A percentile compares a stretch with the other conserved stretches of the same genome.
These are phyloP conservation scores for Dendrolimus punctatus DNA, from an alignment of 1,140 invertebrate species.

Conservation along the genomic window DNA sequence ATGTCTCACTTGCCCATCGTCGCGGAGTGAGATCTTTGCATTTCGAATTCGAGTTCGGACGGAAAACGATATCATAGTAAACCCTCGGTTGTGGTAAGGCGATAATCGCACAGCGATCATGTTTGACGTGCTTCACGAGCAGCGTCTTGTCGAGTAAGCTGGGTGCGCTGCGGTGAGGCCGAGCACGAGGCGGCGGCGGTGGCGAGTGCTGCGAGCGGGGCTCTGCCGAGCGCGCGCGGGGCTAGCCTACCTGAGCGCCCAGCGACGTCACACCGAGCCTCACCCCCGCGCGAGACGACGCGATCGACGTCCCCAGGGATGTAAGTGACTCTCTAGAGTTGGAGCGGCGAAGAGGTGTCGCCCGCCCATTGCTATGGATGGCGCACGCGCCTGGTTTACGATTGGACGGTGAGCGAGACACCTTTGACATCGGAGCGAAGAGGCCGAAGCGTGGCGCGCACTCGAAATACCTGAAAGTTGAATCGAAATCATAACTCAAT, in stretches of 20 bases:
- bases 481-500: conserved; percentile 2
- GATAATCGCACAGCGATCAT: conserved; percentile 59
- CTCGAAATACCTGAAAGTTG: conserved; percentile 89
- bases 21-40: conserved; percentile 37
- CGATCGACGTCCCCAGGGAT: conserved; percentile 83
- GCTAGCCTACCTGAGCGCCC: conserved; percentile 80
- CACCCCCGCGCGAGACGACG: conserved; percentile 64
- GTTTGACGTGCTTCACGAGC: conserved; percentile 55
- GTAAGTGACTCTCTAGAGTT: conserved; percentile 91
- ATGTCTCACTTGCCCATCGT: conserved; percentile 46
- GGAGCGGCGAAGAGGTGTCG: conserved; percentile 77
- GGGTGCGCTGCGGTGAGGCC: conserved; percentile 46
- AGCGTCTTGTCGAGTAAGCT: conserved; percentile 57
- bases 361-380: conserved; percentile 74
- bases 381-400: conserved; percentile 77
- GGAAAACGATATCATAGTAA: conserved; percentile 56
- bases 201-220: conserved; percentile 44
- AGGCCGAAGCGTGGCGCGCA: conserved; percentile 92
- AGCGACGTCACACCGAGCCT: conserved; percentile 82
- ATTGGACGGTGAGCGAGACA: conserved; percentile 86
- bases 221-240: conserved; percentile 64
- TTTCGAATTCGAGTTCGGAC: conserved; percentile 31
- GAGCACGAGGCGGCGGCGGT: conserved; percentile 23
- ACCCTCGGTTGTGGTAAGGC: conserved; percentile 54
- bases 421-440: conserved; percentile 92